Base-by-base conservation (phyloP, 1,140 invertebrate species). In the Drosophila navojoa region DNA sequence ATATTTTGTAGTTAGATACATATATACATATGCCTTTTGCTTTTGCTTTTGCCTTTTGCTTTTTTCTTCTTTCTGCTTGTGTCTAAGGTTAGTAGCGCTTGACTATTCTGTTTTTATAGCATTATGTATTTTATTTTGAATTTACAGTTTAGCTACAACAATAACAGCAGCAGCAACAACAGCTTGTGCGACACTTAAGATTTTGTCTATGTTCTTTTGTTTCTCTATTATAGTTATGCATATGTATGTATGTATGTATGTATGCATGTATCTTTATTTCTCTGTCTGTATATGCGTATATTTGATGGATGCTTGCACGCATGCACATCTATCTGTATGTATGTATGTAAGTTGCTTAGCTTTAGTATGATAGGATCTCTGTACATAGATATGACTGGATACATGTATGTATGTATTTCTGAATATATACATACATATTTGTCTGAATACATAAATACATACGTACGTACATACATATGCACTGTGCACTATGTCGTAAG, bases 1-100 rank as follows among this genome's bases (percentile, higher is more conserved):
- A 82, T 53, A 69, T 63, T 63, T 70, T 71, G 70, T 86, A 72
- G 78, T 71, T 76, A 78, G 71, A 71, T 86, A 71, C 77, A 66
- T 85, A 49, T 4, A 29, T 29, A 6, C 80, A 69, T 80, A 66
- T 85, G 53, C 73, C 68, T 62, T 71, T 79, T 72, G 62, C 58
- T 66, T 70, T 66, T 62, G 45, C 9, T 57, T 57, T 57, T 57
- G 54, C 35, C 38, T 54, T 54, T 54, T 19, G 44, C 32, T 50
- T 76, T 69, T 69, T 72, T 49, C 44, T 61, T 72, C 19, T 45
- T 72, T 82, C 62, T 79, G 75, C 59, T 79, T 76, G 78, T 68
- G 55, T 64, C 59, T 74, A 84, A 73, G 72, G 59, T 54, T 71
- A 75, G 64, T 73, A 73, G 77, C 61, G 77, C 77, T 72, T 74